Evolutionary conservation across 2,797 vertebrate genomes (phyloP).

Genomic region (Sebastes umbrosus): DNA sequence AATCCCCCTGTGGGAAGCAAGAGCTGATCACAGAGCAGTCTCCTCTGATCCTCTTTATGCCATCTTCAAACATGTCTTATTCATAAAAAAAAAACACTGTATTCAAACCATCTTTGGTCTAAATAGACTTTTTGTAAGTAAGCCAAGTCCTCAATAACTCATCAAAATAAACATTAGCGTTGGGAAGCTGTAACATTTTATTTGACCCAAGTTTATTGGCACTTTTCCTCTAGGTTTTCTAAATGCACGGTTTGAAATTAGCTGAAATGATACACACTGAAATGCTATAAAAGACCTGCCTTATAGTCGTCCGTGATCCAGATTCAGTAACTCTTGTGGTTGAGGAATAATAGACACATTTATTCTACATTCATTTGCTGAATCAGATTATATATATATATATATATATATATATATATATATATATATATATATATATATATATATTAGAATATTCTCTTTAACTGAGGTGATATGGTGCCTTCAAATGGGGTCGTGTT

Average conservation of each 20-base stretch:
- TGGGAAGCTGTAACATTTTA: neutral
- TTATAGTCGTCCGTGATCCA: neutral
- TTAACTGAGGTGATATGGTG: neutral
- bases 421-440: neutral
- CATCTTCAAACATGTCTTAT: constrained; percentile 21
- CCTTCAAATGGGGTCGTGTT: no score
- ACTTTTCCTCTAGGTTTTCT: neutral
- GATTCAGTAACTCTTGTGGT: neutral
- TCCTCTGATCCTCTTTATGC: constrained; percentile 21
- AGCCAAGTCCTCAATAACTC: neutral
- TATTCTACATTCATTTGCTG: neutral
- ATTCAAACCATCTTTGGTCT: constrained; percentile 4
- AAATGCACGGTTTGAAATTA: neutral
- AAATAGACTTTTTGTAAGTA: neutral
- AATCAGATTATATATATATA: neutral
- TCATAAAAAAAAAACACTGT: neutral
- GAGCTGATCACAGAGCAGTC: constrained; percentile 25
- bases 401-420: neutral
- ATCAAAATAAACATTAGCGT: neutral
- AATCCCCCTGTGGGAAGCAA: constrained; percentile 29
- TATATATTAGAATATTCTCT: neutral
- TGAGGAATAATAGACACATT: neutral
- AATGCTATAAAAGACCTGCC: neutral
- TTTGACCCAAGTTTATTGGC: neutral
- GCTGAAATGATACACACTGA: neutral